phyloP scores from a whole-genome alignment of 2,888 invertebrate genomes.

The Tuta absoluta region DNA sequence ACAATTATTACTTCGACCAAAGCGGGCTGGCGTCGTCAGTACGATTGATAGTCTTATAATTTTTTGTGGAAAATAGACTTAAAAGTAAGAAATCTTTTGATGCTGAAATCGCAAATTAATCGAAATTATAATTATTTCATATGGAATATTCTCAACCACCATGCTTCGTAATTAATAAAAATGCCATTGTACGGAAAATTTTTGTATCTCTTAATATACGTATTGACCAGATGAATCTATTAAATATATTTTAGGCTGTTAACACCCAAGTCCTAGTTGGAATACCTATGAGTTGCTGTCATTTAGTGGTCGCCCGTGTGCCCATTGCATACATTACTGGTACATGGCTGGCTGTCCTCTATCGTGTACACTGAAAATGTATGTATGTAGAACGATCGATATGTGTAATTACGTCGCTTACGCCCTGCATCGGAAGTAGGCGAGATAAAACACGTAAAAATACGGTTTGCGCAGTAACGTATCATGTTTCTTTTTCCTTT shows the following conservation, averaged over 20 bases:
- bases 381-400: conserved; percentile 40
- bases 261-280: conserved; percentile 6
- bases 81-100: too few species aligned
- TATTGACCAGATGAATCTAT: background rate
- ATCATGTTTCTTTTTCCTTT: too few species aligned
- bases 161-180: too few species aligned
- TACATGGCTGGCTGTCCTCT: conserved; percentile 36
- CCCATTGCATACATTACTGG: conserved; percentile 61
- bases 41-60: too few species aligned
- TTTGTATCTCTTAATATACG: background rate
- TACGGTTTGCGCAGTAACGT: background rate
- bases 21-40: too few species aligned
- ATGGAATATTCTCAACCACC: too few species aligned
- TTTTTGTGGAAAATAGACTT: too few species aligned
- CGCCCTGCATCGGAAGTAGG: background rate
- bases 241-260: background rate
- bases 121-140: too few species aligned
- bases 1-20: too few species aligned
- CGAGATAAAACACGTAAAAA: background rate
- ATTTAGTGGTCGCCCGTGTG: conserved; percentile 49
- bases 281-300: conserved; percentile 39
- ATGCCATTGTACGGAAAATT: too few species aligned
- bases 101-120: too few species aligned
- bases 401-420: conserved; percentile 31
- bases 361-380: conserved; percentile 34